Evolutionary conservation across 2,888 invertebrate species (phyloP).

Genomic region (Agriopis aurantiaria): DNA sequence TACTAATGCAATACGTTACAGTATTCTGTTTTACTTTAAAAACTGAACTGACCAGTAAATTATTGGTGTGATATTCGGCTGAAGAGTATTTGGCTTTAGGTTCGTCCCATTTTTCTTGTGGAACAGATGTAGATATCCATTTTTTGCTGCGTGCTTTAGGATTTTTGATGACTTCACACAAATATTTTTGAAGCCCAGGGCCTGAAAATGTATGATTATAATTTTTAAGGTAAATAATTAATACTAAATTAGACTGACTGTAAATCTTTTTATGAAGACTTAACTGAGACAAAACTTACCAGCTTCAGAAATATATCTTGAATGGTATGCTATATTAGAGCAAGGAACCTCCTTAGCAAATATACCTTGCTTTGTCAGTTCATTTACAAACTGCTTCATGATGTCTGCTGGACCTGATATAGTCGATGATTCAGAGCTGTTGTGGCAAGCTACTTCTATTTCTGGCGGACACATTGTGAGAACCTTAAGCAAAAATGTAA

Average conservation of each 20-base stretch:
- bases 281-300: conserved; percentile 54
- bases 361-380: conserved; percentile 65
- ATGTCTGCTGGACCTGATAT: conserved; percentile 90
- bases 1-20: not conserved
- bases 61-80: conserved; percentile 95
- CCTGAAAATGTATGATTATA: conserved; percentile 47
- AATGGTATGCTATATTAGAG: conserved; percentile 95
- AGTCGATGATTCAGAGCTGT: conserved; percentile 91
- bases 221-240: not conserved
- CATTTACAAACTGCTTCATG: conserved; percentile 85
- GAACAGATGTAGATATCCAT: conserved; percentile 95
- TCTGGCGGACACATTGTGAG: conserved; percentile 80
- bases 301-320: conserved; percentile 90
- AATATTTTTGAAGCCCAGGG: conserved; percentile 80
- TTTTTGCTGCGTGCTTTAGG: conserved; percentile 89
- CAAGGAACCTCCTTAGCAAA: conserved; percentile 82
- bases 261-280: not conserved
- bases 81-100: conserved; percentile 86
- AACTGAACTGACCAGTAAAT: conserved; percentile 86
- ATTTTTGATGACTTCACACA: conserved; percentile 87
- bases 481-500: conserved; percentile 38
- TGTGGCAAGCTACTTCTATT: conserved; percentile 92
- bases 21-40: not conserved
- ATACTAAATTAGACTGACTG: no score
- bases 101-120: conserved; percentile 71